Percentiles rank a stretch among this genome's conserved stretches.
phyloP scores from a whole-genome alignment of 35 echinoderm and acorn worm species.

The Holothuria glaberrima region DNA sequence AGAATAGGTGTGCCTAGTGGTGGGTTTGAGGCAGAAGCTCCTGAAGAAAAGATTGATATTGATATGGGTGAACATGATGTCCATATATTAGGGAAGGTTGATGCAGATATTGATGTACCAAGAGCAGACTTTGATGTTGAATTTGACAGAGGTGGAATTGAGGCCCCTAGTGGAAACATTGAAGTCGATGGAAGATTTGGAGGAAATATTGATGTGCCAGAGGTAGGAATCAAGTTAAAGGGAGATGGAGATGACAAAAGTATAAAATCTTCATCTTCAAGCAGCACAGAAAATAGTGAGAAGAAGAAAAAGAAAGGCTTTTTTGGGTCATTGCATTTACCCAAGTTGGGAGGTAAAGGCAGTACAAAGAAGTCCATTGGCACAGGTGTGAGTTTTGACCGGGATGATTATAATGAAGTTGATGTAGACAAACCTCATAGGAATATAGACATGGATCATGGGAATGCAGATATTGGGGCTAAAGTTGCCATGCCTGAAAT shows the following conservation, averaged over 20 bases:
- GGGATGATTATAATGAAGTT: not conserved
- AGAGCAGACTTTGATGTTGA: not conserved
- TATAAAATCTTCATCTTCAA: constrained; percentile 20
- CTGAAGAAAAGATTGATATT: not conserved
- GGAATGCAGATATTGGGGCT: not conserved
- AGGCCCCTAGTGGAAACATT: not conserved
- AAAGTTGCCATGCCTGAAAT: not conserved
- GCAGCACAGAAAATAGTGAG: constrained; percentile 12
- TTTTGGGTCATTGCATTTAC: constrained; percentile 25
- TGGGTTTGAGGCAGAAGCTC: not conserved
- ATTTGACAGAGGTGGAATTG: not conserved
- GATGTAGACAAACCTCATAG: not conserved
- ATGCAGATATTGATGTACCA: constrained; percentile 10
- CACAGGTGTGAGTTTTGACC: not conserved
- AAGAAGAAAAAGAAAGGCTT: constrained; percentile 38
- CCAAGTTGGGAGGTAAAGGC: constrained; percentile 17
- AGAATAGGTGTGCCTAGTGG: not conserved
- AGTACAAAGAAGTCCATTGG: not conserved
- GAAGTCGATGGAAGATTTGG: not conserved
- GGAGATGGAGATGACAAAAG: constrained; percentile 6
- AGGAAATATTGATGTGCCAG: not conserved
- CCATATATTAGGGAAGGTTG: not conserved
- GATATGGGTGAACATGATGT: not conserved
- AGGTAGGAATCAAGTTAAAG: not conserved
- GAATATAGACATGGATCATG: not conserved